Evolutionary conservation across 1,140 invertebrate genomes (phyloP).

Genomic region (Drosophila insularis): DNA sequence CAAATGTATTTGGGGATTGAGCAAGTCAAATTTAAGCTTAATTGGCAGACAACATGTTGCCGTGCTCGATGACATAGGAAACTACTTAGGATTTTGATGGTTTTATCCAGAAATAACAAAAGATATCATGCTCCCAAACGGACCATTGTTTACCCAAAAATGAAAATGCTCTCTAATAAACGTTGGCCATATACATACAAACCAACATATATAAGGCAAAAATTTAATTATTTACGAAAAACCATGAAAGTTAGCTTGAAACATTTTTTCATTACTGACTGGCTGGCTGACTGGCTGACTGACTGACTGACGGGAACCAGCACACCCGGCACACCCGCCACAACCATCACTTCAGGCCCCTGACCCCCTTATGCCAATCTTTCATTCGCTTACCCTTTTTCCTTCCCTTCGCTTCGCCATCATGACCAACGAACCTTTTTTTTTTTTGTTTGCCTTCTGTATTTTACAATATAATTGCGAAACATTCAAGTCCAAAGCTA

Average conservation of each 20-base stretch:
- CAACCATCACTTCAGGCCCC: background rate
- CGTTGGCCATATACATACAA: background rate
- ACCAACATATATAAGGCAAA: conserved; percentile 28
- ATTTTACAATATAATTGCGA: conserved; percentile 74
- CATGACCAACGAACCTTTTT: too few relatives aligned
- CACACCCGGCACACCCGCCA: background rate
- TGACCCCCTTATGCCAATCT: background rate
- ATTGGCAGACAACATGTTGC: conserved; percentile 4
- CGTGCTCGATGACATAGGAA: background rate
- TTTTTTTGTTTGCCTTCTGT: conserved; percentile 19
- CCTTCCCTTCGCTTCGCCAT: background rate
- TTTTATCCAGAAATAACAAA: background rate
- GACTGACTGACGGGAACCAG: too few relatives aligned
- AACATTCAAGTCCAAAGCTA: conserved; percentile 36
- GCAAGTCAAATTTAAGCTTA: background rate
- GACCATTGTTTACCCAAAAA: too few relatives aligned
- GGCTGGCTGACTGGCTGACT: background rate
- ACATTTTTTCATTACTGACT: conserved; percentile 69
- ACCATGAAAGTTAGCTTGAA: conserved; percentile 54
- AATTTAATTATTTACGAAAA: conserved; percentile 80
- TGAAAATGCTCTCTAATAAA: background rate
- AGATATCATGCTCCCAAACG: background rate
- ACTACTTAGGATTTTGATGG: background rate
- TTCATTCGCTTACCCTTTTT: background rate
- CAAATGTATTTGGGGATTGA: background rate